Percentiles rank a stretch among this genome's conserved stretches.
Evolutionary conservation across 2,113 vertebrate species (phyloP).

Genomic region (Acrocephalus arundinaceus): DNA sequence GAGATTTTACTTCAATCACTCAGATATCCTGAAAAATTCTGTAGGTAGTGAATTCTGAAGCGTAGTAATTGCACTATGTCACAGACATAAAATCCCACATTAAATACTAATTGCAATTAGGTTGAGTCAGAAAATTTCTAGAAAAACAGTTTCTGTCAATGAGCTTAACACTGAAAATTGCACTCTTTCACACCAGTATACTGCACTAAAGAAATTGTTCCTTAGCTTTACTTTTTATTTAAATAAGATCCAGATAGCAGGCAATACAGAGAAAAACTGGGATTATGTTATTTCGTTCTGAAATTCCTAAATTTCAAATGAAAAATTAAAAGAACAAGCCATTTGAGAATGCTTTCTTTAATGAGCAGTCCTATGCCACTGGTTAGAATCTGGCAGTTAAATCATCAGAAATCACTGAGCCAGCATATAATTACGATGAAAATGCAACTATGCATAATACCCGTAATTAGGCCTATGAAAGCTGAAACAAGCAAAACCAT

Average conservation of each 20-base stretch:
- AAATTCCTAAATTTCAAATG: not conserved
- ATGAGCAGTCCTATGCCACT: not conserved
- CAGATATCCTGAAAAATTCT: not conserved
- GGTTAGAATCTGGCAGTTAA: constrained; percentile 7
- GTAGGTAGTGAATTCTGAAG: not conserved
- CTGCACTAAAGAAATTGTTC: not conserved
- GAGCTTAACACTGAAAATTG: not conserved
- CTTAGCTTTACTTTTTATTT: not conserved
- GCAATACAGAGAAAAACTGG: not conserved
- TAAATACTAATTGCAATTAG: not conserved
- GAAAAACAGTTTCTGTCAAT: not conserved
- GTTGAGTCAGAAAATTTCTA: not conserved
- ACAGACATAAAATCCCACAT: not conserved
- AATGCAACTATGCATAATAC: not conserved
- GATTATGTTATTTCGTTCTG: not conserved
- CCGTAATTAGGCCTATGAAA: not conserved
- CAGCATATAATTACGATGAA: not conserved
- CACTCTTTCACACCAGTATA: not conserved
- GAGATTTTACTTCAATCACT: not conserved
- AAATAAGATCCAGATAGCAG: not conserved
- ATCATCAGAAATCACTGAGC: not conserved
- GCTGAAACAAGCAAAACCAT: not conserved
- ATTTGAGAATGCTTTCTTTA: not conserved
- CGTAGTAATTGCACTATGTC: not conserved
- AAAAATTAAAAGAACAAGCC: not conserved